These are phyloP conservation scores for Hassar affinis DNA, from an alignment of 2,113 vertebrate species.

Conservation along the genomic window DNA sequence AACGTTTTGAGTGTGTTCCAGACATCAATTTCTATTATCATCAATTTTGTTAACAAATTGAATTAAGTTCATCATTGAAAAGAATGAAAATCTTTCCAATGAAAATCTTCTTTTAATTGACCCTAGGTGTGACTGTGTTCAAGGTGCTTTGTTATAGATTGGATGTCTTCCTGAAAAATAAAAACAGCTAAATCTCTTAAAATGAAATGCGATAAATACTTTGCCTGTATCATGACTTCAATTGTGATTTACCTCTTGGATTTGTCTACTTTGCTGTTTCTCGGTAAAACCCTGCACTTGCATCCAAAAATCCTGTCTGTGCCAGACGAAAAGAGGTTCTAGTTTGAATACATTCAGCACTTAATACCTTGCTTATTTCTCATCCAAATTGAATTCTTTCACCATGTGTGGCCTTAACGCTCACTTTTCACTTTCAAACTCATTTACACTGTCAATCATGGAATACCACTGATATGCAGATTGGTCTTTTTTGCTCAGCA, in stretches of 20 bases:
- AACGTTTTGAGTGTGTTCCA: too few relatives aligned
- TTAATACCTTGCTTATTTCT: conserved; percentile 6
- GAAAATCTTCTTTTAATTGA: conserved; percentile 1
- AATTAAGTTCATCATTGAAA: too few relatives aligned
- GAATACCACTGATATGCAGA: conserved; percentile 1
- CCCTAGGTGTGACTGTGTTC: not conserved
- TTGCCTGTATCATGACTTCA: not conserved
- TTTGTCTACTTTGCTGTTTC: not conserved
- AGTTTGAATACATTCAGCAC: not conserved
- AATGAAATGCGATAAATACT: not conserved
- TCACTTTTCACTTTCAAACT: conserved; percentile 8
- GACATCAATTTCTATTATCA: too few relatives aligned
- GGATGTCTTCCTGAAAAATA: not conserved
- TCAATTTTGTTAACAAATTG: too few relatives aligned
- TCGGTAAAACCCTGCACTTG: not conserved
- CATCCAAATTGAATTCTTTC: not conserved
- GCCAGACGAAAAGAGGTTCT: not conserved
- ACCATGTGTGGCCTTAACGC: not conserved
- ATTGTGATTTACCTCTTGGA: not conserved
- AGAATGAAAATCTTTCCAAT: too few relatives aligned
- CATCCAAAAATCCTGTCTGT: not conserved
- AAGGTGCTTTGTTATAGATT: not conserved
- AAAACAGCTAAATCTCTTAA: not conserved
- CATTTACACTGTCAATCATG: conserved; percentile 18
- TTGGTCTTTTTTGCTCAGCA: not conserved